A percentile compares a stretch with the other conserved stretches of the same genome.
Evolutionary conservation across 1,140 invertebrate genomes (phyloP).

Genomic region (Drosophila asahinai): DNA sequence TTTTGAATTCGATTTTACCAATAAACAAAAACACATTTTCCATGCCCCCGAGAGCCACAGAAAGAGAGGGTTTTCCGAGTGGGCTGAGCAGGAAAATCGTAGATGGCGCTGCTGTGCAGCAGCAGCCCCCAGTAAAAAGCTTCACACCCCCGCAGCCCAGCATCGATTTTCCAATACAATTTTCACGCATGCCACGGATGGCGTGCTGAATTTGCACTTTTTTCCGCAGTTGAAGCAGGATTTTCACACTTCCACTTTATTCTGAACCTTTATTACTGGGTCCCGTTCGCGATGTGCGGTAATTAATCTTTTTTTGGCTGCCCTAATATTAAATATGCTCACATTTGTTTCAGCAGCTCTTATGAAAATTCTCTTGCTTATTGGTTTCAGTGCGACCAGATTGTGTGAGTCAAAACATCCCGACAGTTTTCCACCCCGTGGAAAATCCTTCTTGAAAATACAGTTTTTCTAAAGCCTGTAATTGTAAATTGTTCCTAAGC

Average conservation of each 20-base stretch:
- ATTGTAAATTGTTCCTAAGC: no score
- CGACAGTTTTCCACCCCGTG: background rate
- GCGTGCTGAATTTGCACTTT: constrained; percentile 6
- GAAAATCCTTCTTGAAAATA: background rate
- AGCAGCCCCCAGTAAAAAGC: constrained; percentile 69
- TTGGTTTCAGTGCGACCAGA: constrained; percentile 32
- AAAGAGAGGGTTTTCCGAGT: constrained; percentile 23
- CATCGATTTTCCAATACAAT: constrained; percentile 73
- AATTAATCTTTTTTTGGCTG: constrained; percentile 28
- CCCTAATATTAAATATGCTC: constrained; percentile 67
- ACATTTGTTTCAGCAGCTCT: constrained; percentile 76
- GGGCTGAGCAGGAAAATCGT: constrained; percentile 35
- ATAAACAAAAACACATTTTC: constrained; percentile 77
- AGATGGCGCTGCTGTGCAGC: constrained; percentile 65
- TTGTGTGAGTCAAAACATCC: constrained; percentile 7
- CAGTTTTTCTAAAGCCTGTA: background rate
- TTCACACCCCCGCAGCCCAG: constrained; percentile 57
- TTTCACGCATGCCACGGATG: constrained; percentile 54
- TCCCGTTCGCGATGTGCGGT: constrained; percentile 7
- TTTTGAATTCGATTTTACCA: constrained; percentile 23
- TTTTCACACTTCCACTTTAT: constrained; percentile 12
- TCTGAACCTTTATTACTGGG: background rate
- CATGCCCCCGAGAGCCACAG: constrained; percentile 23
- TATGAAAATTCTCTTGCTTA: constrained; percentile 71
- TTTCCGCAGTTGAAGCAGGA: background rate